Percentiles rank a stretch among this genome's conserved stretches.
phyloP scores from a whole-genome alignment of 2,888 invertebrate species.

The Allolobophora icterica region DNA sequence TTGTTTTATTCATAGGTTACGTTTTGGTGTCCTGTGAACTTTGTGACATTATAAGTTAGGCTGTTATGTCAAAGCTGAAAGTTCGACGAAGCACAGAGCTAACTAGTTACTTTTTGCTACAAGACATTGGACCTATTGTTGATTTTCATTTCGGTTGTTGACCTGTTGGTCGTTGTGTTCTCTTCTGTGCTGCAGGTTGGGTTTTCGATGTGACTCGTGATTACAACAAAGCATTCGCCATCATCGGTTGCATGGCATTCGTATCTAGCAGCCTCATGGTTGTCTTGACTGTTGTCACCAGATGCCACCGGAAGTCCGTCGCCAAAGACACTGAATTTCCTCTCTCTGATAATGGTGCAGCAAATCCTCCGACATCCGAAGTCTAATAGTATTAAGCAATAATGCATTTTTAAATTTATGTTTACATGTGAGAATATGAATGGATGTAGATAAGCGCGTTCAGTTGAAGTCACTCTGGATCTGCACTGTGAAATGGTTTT shows the following conservation, averaged over 20 bases:
- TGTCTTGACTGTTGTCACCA: background rate
- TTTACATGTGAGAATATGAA: background rate
- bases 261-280: background rate
- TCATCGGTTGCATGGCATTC: background rate
- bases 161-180: too few relatives aligned
- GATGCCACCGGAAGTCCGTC: background rate
- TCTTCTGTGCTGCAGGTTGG: background rate
- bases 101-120: background rate
- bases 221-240: conserved; percentile 4
- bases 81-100: too few relatives aligned
- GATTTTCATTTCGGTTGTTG: too few relatives aligned
- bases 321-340: background rate
- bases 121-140: background rate
- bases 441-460: background rate
- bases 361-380: background rate
- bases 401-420: background rate
- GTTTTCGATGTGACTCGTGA: background rate
- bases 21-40: too few relatives aligned
- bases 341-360: background rate
- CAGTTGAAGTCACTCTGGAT: too few relatives aligned
- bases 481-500: too few relatives aligned
- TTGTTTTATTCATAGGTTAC: too few relatives aligned
- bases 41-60: too few relatives aligned
- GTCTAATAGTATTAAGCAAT: background rate
- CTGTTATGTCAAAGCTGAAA: too few relatives aligned